Evolutionary conservation across 2,113 vertebrate species (phyloP), one percentile per base, ranked within the genome.

Genomic region (Urocolius indicus): DNA sequence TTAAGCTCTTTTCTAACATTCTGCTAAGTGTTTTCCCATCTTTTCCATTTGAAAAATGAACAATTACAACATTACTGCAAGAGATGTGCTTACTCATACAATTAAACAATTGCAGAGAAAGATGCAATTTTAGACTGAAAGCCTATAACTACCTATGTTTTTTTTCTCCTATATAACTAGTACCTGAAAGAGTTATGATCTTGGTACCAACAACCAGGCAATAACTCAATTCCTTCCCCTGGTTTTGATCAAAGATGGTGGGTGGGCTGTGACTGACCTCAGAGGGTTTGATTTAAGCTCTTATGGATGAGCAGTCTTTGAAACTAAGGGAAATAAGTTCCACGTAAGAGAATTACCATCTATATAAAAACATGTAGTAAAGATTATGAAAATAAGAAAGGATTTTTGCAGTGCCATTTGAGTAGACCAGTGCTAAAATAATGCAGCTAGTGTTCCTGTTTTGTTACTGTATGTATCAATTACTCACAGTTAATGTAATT

Each of bases 401-500:
- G 27, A 11, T 6, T 66, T 66, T 15, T 41, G 51, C 45, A 58
- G 30, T 30, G 32, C 20, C 20, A 22, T 59, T 34, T 34, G 52
- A 63, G 34, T 10, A 36, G 46, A 29, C 16, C 55, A 74, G 8
- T 52, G 36, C 21, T 58, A 54, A 54, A 80, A 36, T 58, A 77
- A 38, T 36, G 30, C n/a, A n/a, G 22, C 45, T 46, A 48, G 5
- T 66, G 29, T 11, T 84, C n/a, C 62, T 55, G 1, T 46, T 89
- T 41, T 86, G 20, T 65, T 72, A 5, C 49, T 76, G 4, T 13
- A 8, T 0, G 0, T 58, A 72, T 15, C 58, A 38, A 0, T 79
- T 83, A 46, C 41, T 84, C 49, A 22, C 26, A 32, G 57, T 30
- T 63, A 71, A 66, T 62, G n/a, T 52, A 52, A 76, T 75, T 80